Base-by-base conservation (phyloP, 2,113 vertebrate genomes). In the Microcebus murinus region DNA sequence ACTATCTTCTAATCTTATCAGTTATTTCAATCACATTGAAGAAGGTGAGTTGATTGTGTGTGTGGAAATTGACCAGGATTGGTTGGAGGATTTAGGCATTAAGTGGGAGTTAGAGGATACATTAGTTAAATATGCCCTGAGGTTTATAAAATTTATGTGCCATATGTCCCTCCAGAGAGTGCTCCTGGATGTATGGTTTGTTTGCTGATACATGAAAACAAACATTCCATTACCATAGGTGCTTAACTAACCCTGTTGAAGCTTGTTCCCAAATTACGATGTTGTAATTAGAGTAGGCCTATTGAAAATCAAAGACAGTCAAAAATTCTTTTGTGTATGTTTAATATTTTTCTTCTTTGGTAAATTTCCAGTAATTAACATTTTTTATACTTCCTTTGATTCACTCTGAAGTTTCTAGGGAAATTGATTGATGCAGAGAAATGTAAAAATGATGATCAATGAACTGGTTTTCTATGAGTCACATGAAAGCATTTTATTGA, bases 371-470 rank as follows among this genome's bases (percentile, higher is more conserved):
- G 11, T 90, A 92, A 67, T 95, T 74, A 92, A 55, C 31, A 90
- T 94, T 90, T 95, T 95, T 91, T 50, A 34, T 93, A 25, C 27
- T 76, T 87, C 27, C 27, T 74, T 91, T 96, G 31, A 67, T 74
- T 82, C 4, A 67, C 10, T 50, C 79, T 94, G 17, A 57, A 77
- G 21, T 90, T 76, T 9, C 84, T 65, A 94, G 29, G 25, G 65
- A 92, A 94, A 84, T 87, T 90, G 85, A 94, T 63, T 91, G 36
- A 90, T 70, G 8, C 48, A 90, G 39, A 92, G 39, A 95, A 85
- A 74, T 92, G 20, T 87, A 42, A 96, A 89, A 92, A 82, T 74
- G 34, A 34, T 91, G 48, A 63, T 12, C 71, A 31, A 5, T 71
- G 70, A 95, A 52, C 52, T 81, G 14, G 20, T 73, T 92, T 87